A percentile compares a stretch with the other conserved stretches of the same genome.
These are phyloP conservation scores for Corythornis cristatus DNA, from an alignment of 2,113 vertebrate genomes.

Conservation along the genomic window DNA sequence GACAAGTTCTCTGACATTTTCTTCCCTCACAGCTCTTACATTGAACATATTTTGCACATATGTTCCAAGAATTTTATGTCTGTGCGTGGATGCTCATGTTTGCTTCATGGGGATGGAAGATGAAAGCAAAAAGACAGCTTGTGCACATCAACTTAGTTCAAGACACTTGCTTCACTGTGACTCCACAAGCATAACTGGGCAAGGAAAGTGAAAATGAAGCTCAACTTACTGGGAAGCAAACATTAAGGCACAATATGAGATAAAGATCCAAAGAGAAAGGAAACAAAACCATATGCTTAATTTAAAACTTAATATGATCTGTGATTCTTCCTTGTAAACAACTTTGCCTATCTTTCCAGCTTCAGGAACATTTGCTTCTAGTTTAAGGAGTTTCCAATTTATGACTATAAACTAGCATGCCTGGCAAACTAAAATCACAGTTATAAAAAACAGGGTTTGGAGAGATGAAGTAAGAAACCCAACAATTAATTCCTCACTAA, in stretches of 20 bases:
- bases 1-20: not conserved
- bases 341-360: not conserved
- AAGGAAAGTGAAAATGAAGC: not conserved
- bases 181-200: not conserved
- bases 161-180: not conserved
- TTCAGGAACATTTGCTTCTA: slow-evolving; percentile 14
- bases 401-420: not conserved
- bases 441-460: not conserved
- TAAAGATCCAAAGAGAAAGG: slow-evolving; percentile 19
- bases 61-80: not conserved
- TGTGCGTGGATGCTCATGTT: not conserved
- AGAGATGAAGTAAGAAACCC: not conserved
- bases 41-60: not conserved
- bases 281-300: slow-evolving; percentile 23
- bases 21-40: not conserved
- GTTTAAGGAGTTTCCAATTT: not conserved
- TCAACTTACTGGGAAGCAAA: not conserved
- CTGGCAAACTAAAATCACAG: not conserved
- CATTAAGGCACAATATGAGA: not conserved
- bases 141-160: not conserved
- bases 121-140: slow-evolving; percentile 6
- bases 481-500: not conserved
- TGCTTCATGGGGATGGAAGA: not conserved
- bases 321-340: slow-evolving; percentile 47
- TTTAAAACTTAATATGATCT: slow-evolving; percentile 14